These are phyloP conservation scores for Meganola albula DNA, from an alignment of 2,888 invertebrate species.

Conservation along the genomic window DNA sequence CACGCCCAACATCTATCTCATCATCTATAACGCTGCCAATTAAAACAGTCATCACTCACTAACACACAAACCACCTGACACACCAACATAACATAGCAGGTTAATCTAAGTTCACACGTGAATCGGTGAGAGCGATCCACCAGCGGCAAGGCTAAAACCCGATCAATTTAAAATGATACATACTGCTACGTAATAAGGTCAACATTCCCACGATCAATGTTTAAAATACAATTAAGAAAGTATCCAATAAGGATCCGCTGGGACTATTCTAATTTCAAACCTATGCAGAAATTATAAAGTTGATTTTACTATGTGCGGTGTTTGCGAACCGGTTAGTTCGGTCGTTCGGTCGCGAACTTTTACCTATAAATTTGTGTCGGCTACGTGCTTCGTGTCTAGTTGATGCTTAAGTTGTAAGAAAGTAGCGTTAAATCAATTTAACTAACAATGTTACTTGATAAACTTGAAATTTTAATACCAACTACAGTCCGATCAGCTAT, in stretches of 20 bases:
- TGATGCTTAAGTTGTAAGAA: slow-evolving; percentile 40
- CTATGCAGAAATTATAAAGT: slow-evolving; percentile 44
- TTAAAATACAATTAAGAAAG: slow-evolving; percentile 74
- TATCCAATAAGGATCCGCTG: slow-evolving; percentile 59
- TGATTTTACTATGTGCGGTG: slow-evolving; percentile 36
- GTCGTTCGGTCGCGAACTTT: slow-evolving; percentile 76
- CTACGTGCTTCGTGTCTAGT: slow-evolving; percentile 52
- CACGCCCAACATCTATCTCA: slow-evolving; percentile 63
- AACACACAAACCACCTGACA: slow-evolving; percentile 57
- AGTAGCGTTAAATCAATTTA: slow-evolving; percentile 25
- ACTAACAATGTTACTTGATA: too few species aligned
- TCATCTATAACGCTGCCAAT: slow-evolving; percentile 52
- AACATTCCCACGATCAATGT: slow-evolving; percentile 52
- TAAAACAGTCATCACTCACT: slow-evolving; percentile 59
- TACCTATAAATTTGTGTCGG: slow-evolving; percentile 78
- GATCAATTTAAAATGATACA: slow-evolving; percentile 53
- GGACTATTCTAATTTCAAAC: slow-evolving; percentile 43
- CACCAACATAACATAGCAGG: slow-evolving; percentile 59
- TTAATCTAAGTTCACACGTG: slow-evolving; percentile 75
- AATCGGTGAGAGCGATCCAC: slow-evolving; percentile 75
- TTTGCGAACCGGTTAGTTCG: slow-evolving; percentile 61
- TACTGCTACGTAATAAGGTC: slow-evolving; percentile 56
- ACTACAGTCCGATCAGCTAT: too few species aligned
- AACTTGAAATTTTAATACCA: too few species aligned
- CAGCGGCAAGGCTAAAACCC: slow-evolving; percentile 70